Conservation (phyloP, 2,888 invertebrate genomes). For the Asteroscopus sphinx region DNA sequence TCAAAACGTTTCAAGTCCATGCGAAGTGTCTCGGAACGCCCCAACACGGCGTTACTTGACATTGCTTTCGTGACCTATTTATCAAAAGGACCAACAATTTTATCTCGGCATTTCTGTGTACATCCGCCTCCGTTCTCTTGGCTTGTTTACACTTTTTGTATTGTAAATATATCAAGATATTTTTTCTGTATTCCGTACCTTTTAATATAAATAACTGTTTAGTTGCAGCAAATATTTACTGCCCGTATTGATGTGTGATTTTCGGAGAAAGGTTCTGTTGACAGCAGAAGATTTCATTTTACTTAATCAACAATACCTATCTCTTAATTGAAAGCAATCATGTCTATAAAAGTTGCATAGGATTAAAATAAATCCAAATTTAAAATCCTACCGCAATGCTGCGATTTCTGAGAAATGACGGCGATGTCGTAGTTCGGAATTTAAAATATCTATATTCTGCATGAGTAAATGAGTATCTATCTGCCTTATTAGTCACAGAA, state of each 20-base stretch:
- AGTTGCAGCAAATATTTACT: constrained; percentile 52
- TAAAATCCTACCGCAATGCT: constrained; percentile 21
- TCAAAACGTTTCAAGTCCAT: constrained; percentile 51
- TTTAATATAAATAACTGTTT: constrained; percentile 59
- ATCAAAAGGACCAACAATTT: constrained; percentile 72
- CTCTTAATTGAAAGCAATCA: neutral
- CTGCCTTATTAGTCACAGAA: constrained; percentile 66
- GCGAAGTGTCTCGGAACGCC: constrained; percentile 58
- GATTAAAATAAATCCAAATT: neutral
- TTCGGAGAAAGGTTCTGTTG: constrained; percentile 12
- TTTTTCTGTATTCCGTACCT: constrained; percentile 57
- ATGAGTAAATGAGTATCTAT: constrained; percentile 65
- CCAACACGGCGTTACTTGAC: constrained; percentile 60
- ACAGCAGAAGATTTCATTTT: neutral
- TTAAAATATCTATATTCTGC: constrained; percentile 65
- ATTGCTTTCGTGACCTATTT: constrained; percentile 76
- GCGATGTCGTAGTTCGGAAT: constrained; percentile 49
- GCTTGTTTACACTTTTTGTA: constrained; percentile 66
- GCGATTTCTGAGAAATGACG: constrained; percentile 13
- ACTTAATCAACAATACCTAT: neutral
- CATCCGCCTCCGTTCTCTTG: constrained; percentile 61
- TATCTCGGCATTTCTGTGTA: constrained; percentile 65
- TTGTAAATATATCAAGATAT: constrained; percentile 70
- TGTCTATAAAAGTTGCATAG: neutral
- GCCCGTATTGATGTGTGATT: constrained; percentile 40